These are phyloP conservation scores for Silurus meridionalis DNA, from an alignment of 2,113 vertebrate species.

Conservation along the genomic window DNA sequence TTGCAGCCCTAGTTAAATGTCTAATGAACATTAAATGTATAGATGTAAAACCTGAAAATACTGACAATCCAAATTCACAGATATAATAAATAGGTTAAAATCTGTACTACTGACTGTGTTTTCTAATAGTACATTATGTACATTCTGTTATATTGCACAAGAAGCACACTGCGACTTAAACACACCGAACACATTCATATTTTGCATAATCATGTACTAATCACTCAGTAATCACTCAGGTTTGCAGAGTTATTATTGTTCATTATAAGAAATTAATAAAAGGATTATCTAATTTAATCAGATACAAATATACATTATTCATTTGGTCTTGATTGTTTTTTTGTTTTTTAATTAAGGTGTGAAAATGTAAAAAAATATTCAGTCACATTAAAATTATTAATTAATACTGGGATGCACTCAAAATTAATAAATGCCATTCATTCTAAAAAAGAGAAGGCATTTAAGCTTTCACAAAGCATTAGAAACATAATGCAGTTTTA, in stretches of 20 bases:
- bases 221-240: neutral
- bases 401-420: neutral
- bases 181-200: neutral
- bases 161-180: neutral
- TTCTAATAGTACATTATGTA: neutral
- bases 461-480: neutral
- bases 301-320: neutral
- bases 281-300: neutral
- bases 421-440: too few species aligned
- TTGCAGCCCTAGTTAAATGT: neutral
- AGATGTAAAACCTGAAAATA: neutral
- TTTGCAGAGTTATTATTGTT: neutral
- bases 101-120: neutral
- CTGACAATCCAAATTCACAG: neutral
- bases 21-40: neutral
- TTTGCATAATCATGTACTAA: too few species aligned
- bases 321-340: neutral
- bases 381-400: neutral
- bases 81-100: neutral
- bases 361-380: neutral
- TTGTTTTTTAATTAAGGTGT: neutral
- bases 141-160: neutral
- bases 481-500: neutral
- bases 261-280: neutral
- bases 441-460: conserved; percentile 4